Evolutionary conservation across 2,888 invertebrate species (phyloP).

Genomic region (Amphipoea lucens): DNA sequence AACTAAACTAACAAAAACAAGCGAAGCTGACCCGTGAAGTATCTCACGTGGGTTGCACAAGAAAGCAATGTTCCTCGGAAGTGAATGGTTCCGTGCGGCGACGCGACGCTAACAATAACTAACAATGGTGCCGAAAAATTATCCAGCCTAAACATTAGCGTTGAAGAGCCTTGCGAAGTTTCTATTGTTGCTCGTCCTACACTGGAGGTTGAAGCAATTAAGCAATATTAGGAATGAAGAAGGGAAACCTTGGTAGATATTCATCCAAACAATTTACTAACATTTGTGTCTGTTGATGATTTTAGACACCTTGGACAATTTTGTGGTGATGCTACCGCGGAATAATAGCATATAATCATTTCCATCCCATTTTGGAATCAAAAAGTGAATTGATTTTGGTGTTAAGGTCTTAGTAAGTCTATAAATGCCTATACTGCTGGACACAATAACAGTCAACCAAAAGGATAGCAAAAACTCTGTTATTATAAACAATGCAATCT

Average conservation of each 20-base stretch:
- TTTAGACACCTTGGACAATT: conserved; percentile 63
- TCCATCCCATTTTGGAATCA: conserved; percentile 33
- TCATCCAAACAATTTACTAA: conserved; percentile 63
- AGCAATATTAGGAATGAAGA: conserved; percentile 80
- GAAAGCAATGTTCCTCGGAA: conserved; percentile 79
- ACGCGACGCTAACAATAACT: conserved; percentile 68
- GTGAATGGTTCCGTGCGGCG: conserved; percentile 80
- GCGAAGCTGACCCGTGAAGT: conserved; percentile 74
- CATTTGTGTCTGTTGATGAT: conserved; percentile 59
- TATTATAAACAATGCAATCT: conserved; percentile 71
- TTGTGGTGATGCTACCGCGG: conserved; percentile 44
- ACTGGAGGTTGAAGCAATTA: conserved; percentile 84
- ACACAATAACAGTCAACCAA: conserved; percentile 65
- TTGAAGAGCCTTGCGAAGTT: conserved; percentile 76
- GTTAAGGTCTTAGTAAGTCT: conserved; percentile 49
- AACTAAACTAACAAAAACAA: conserved; percentile 75
- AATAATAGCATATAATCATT: conserved; percentile 44
- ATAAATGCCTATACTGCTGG: conserved; percentile 45
- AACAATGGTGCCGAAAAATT: conserved; percentile 81
- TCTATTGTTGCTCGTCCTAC: conserved; percentile 81
- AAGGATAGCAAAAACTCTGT: conserved; percentile 70
- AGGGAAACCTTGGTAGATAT: conserved; percentile 79
- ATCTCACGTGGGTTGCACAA: conserved; percentile 79
- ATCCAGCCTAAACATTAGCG: conserved; percentile 76
- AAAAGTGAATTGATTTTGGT: conserved; percentile 41